Evolutionary conservation across 2,113 vertebrate genomes (phyloP), one percentile per base, ranked within the genome.

Genomic region (Eudyptes chrysolophus): DNA sequence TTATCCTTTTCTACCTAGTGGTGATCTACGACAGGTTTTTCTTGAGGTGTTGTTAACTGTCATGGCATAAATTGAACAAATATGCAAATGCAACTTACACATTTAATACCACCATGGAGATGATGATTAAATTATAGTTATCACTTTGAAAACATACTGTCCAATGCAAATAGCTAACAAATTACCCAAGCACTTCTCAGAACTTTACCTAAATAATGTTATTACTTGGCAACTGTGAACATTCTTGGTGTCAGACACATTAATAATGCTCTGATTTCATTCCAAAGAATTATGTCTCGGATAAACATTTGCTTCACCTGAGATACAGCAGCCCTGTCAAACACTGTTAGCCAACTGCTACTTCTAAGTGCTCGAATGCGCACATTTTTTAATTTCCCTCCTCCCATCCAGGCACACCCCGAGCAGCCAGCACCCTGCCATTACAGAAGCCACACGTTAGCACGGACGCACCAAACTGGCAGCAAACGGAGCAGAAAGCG

Each of bases 391-490:
- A 29, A 48, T 34, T 75, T 36, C 38, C 18, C 18, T 49, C 13
- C 11, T 19, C 19, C 34, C 25, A 4, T 0, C 6, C 75, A 20
- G 55, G 51, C 38, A 66, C 8, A 22, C 11, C 34, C 32, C 0
- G 0, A 62, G 55, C 36, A 70, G 64, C 25, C 1, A 4, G 14
- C 44, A 22, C 14, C 25, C 38, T 74, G 60, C 62, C 7, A 1
- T 17, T 62, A n/a, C 13, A 14, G 65, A 65, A 22, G 48, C 61
- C 61, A 29, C 21, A 3, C 13, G 4, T 24, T 34, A 20, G 30
- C 55, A n/a, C 0, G 1, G 48, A 13, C 4, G 11, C 51, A 29
- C 26, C 2, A 1, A 66, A 38, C 7, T 0, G 0, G 32, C 26
- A 36, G 48, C 25, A 46, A 27, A 36, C 0, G 0, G 69, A 22